Evolutionary conservation across 1,140 invertebrate species (phyloP).

Genomic region (Ceratina japonica): DNA sequence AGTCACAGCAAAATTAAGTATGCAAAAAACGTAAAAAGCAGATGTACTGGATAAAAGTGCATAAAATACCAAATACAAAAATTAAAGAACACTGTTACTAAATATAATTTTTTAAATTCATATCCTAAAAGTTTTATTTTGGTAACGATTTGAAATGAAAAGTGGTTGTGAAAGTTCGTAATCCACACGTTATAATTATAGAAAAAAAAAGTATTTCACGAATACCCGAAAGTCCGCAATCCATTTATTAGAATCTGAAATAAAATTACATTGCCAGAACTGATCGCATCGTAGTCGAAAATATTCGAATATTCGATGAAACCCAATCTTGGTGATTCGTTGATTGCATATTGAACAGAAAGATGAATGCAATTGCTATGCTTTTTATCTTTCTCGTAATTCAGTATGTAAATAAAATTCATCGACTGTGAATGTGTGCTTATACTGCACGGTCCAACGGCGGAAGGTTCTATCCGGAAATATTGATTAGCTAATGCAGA

Average conservation of each 20-base stretch:
- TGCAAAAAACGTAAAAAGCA: too few relatives aligned
- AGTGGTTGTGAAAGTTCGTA: too few relatives aligned
- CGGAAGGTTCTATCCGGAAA: conserved; percentile 13
- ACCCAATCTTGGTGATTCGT: neutral
- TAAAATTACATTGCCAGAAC: neutral
- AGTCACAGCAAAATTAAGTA: too few relatives aligned
- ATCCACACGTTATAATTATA: too few relatives aligned
- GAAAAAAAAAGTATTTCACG: neutral
- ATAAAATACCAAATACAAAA: too few relatives aligned
- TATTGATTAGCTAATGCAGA: conserved; percentile 31
- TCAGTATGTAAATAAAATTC: conserved; percentile 20
- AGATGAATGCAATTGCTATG: neutral
- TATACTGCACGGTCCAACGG: neutral
- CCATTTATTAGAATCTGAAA: too few relatives aligned
- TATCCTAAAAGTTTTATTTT: too few relatives aligned
- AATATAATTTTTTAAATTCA: too few relatives aligned
- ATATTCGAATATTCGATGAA: neutral
- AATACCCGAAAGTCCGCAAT: too few relatives aligned
- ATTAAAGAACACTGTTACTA: too few relatives aligned
- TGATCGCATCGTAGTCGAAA: neutral
- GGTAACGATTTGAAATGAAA: too few relatives aligned
- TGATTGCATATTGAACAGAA: neutral
- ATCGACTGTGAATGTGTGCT: conserved; percentile 8
- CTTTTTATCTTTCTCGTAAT: neutral
- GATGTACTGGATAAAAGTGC: too few relatives aligned